phyloP scores from a whole-genome alignment of 2,113 vertebrate species.

The Patagioenas fasciata region DNA sequence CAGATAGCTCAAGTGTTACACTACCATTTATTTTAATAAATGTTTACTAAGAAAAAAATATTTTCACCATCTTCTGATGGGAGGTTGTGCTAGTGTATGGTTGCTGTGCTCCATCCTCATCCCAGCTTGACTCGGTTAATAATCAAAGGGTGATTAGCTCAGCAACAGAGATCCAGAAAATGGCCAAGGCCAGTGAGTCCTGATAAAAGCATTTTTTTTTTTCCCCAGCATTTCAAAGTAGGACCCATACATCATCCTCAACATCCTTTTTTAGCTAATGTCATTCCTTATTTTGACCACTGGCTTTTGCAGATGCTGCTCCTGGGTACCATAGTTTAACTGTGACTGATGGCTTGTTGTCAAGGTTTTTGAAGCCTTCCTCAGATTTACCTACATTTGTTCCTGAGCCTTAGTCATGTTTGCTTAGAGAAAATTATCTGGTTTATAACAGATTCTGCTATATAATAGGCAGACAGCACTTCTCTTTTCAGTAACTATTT shows the following conservation, averaged over 20 bases:
- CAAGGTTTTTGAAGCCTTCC: not conserved
- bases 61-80: not conserved
- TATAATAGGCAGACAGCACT: not conserved
- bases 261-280: not conserved
- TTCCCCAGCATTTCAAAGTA: not conserved
- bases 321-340: not conserved
- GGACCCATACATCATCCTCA: not conserved
- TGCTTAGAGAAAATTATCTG: not conserved
- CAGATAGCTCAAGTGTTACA: not conserved
- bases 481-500: not conserved
- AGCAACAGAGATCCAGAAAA: not conserved
- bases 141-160: not conserved
- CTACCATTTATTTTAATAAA: not conserved
- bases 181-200: not conserved
- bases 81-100: not conserved
- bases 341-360: not conserved
- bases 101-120: not conserved
- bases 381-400: not conserved
- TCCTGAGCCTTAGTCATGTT: not conserved
- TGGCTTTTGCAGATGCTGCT: not conserved
- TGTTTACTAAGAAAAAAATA: not conserved
- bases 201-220: not conserved
- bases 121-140: not conserved
- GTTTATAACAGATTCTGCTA: not conserved
- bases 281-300: not conserved